phyloP scores from a whole-genome alignment of 2,888 invertebrate genomes.

The Dolichopus griseipennis region DNA sequence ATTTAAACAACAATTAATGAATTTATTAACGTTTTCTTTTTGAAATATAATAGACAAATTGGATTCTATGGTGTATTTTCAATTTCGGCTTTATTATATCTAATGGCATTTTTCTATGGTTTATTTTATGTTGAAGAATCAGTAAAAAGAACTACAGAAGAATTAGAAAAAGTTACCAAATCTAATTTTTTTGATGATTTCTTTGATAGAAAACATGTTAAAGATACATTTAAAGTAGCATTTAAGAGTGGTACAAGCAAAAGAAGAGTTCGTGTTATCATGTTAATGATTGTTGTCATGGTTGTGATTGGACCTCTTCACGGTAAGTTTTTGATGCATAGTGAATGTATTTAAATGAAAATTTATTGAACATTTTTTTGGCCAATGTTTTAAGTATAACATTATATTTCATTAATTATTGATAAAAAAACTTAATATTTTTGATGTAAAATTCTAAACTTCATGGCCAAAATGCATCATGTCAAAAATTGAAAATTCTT shows the following conservation, averaged over 20 bases:
- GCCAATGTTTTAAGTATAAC: too few species aligned
- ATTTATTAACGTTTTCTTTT: constrained; percentile 1
- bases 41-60: constrained; percentile 46
- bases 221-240: constrained; percentile 69
- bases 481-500: too few species aligned
- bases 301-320: constrained; percentile 79
- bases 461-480: too few species aligned
- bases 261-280: constrained; percentile 61
- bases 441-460: too few species aligned
- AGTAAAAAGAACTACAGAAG: constrained; percentile 30
- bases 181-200: constrained; percentile 49
- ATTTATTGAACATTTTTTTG: too few species aligned
- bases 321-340: constrained; percentile 58
- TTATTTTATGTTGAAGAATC: constrained; percentile 61
- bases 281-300: constrained; percentile 72
- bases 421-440: too few species aligned
- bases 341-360: too few species aligned
- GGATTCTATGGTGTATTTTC: constrained; percentile 77
- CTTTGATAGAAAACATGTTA: constrained; percentile 67
- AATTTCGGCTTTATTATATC: constrained; percentile 63
- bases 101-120: constrained; percentile 67
- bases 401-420: too few species aligned
- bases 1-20: neutral
- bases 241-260: constrained; percentile 71
- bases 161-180: constrained; percentile 27